These are phyloP conservation scores for Acrossocheilus wenchowensis DNA, from an alignment of 2,797 vertebrate species.

Conservation along the genomic window DNA sequence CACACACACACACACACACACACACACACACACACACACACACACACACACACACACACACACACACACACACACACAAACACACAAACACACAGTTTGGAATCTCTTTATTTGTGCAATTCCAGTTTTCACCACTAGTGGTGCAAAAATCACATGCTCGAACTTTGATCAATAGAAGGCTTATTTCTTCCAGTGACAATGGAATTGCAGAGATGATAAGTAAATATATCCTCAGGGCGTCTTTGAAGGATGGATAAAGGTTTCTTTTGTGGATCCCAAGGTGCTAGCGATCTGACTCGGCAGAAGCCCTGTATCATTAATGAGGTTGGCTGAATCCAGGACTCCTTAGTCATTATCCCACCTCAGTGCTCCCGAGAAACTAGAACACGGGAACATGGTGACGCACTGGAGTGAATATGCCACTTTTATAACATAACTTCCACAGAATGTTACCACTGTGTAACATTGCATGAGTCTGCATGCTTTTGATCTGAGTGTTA, in stretches of 20 bases:
- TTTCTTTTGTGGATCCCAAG: constrained; percentile 42
- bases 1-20: too few relatives aligned
- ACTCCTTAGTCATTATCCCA: constrained; percentile 50
- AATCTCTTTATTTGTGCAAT: neutral
- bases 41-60: too few relatives aligned
- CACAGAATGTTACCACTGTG: constrained; percentile 5
- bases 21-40: too few relatives aligned
- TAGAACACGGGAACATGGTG: constrained; percentile 35
- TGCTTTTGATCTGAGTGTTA: neutral
- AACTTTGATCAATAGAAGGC: constrained; percentile 28
- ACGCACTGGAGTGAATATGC: constrained; percentile 9
- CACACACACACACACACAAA: too few relatives aligned
- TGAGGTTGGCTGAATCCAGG: constrained; percentile 48
- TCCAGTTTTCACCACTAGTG: neutral
- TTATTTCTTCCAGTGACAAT: constrained; percentile 23
- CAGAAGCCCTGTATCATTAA: constrained; percentile 56
- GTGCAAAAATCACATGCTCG: neutral
- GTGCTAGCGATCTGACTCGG: constrained; percentile 53
- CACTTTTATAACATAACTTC: constrained; percentile 33
- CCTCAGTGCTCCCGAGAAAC: constrained; percentile 40
- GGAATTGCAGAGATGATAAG: constrained; percentile 39
- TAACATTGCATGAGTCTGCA: constrained; percentile 3
- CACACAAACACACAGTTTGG: neutral
- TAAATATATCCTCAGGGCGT: constrained; percentile 38
- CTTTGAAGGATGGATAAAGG: constrained; percentile 46